A percentile compares a stretch with the other conserved stretches of the same genome.
Conservation (phyloP, 1,140 invertebrate species). For the Drosophila kurseongensis region DNA sequence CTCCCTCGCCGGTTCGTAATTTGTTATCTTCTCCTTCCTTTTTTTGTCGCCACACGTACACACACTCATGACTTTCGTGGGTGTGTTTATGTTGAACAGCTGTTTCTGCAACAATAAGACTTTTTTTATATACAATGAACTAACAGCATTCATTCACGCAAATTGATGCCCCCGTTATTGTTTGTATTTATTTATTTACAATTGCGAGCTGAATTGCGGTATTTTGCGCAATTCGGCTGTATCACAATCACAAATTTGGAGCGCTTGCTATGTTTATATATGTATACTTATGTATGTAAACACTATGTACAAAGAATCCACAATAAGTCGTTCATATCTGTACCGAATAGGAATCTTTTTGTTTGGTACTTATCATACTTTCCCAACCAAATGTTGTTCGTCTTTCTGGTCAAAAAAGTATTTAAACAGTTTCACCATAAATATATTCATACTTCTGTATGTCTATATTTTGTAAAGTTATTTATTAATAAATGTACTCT, state of each 20-base stretch:
- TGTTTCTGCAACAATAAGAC: slow-evolving; percentile 39
- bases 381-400: not conserved
- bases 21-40: slow-evolving; percentile 38
- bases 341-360: not conserved
- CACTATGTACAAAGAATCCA: not conserved
- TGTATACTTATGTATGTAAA: not conserved
- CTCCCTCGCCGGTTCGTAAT: slow-evolving; percentile 43
- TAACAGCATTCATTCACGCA: slow-evolving; percentile 25
- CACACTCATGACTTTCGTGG: slow-evolving; percentile 9
- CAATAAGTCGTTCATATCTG: not conserved
- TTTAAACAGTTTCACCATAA: no score
- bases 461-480: no score
- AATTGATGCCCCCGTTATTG: slow-evolving; percentile 25
- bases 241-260: slow-evolving; percentile 24
- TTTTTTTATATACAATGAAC: no score
- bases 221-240: slow-evolving; percentile 20
- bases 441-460: no score
- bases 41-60: slow-evolving; percentile 9
- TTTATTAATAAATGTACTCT: no score
- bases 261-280: slow-evolving; percentile 7
- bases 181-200: slow-evolving; percentile 34
- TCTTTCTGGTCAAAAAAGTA: not conserved
- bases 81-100: slow-evolving; percentile 68
- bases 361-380: slow-evolving; percentile 2
- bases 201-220: slow-evolving; percentile 18